Base-by-base conservation (phyloP, 1,140 invertebrate genomes). In the Rhyacophila brunnea region DNA sequence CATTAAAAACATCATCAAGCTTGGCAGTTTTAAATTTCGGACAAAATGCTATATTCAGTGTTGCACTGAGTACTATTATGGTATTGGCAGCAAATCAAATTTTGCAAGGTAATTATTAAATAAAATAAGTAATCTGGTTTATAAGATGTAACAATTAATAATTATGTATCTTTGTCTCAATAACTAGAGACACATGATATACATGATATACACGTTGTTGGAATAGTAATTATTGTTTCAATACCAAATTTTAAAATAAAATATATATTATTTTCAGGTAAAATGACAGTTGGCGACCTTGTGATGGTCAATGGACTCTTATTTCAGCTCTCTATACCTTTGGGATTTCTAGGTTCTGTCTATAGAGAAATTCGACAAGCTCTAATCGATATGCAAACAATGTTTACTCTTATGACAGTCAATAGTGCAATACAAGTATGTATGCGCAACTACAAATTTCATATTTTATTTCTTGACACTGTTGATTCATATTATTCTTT, bases 261-360 rank as follows among this genome's bases (percentile, higher is more conserved):
- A 7, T 45, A 17, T 11, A 17, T 17, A 6, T 45, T 64, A 48
- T 56, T 65, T 71, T n/a, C 72, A 94, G 93, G 96, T 43, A 90
- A 87, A 58, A 92, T 99, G 89, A 97, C 94, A 15, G 94, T 99
- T 45, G 98, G 97, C 10, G 97, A 99, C 80, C 81, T 99, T 65
- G 96, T 99, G 6, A 95, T 99, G 93, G 96, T 99, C 3, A 99
- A 99, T 80, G 96, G 91, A 10, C 83, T 99, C 40, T 79, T 99
- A 19, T 99, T 99, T 72, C 98, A 99, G 83, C 81, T 99, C 13
- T 97, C 95, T 3, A 83, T 99, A 34, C 98, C 98, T 3, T 82
- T 99, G 9, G 97, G 96, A 66, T 83, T 83, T 64, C 81, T 98
- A 28, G 98, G 98, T 17, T 98, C 96, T 46, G 95, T 99, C 14